Conservation (phyloP, 2,888 invertebrate genomes). For the Lymantria dispar region DNA sequence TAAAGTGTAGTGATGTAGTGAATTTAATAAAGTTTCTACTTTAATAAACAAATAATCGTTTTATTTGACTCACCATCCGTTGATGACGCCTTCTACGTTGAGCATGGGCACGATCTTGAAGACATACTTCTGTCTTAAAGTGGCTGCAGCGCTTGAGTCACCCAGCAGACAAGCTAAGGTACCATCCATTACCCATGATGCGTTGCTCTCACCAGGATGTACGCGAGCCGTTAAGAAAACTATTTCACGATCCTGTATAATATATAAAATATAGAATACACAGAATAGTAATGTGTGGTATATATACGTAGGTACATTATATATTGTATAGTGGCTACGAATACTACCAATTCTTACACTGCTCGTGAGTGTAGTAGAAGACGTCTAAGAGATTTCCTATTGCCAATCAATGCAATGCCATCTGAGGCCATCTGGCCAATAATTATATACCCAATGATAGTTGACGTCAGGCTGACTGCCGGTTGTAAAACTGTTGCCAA, state of each 20-base stretch:
- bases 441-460: too few relatives aligned
- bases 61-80: conserved; percentile 87
- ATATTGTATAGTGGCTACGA: too few relatives aligned
- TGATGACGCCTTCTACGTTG: conserved; percentile 93
- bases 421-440: too few relatives aligned
- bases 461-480: too few relatives aligned
- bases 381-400: too few relatives aligned
- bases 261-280: not conserved
- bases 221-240: conserved; percentile 90
- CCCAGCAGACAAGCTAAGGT: conserved; percentile 86
- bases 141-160: conserved; percentile 78
- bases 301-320: too few relatives aligned
- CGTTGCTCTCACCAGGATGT: conserved; percentile 94
- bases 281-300: too few relatives aligned
- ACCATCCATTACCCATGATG: conserved; percentile 95
- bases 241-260: conserved; percentile 82
- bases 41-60: conserved; percentile 41
- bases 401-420: too few relatives aligned
- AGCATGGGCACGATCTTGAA: conserved; percentile 95
- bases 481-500: too few relatives aligned
- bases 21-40: conserved; percentile 74
- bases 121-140: conserved; percentile 86
- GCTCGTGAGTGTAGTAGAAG: too few relatives aligned
- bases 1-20: conserved; percentile 75
- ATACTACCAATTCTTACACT: too few relatives aligned